Conservation (phyloP, 2,888 invertebrate genomes). For the Tenthredo distinguenda region DNA sequence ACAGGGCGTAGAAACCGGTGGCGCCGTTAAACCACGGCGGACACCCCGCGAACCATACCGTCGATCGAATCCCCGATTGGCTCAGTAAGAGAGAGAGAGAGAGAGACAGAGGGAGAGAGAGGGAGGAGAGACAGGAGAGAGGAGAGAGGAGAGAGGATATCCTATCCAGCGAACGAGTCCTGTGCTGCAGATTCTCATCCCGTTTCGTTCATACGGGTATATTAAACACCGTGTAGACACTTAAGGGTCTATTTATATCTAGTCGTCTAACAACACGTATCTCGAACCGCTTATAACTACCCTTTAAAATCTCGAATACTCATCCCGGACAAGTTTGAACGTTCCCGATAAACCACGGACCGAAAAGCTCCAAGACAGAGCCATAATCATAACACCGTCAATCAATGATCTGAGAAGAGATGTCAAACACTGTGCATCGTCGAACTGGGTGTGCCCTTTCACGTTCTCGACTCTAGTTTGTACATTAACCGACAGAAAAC, state of each 20-base stretch:
- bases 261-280: neutral
- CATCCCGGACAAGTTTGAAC: neutral
- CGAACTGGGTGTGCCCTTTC: neutral
- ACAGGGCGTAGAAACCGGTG: constrained; percentile 66
- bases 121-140: neutral
- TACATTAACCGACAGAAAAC: neutral
- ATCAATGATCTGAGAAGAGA: constrained; percentile 2
- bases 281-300: neutral
- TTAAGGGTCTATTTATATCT: neutral
- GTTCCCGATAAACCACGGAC: neutral
- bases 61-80: constrained; percentile 74
- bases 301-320: neutral
- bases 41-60: constrained; percentile 57
- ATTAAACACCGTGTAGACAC: constrained; percentile 1
- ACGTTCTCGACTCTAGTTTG: neutral
- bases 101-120: constrained; percentile 40
- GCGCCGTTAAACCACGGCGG: constrained; percentile 65
- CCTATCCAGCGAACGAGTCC: neutral
- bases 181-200: constrained; percentile 9
- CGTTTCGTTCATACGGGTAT: neutral
- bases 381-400: constrained; percentile 2
- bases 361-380: neutral
- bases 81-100: constrained; percentile 61
- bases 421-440: neutral
- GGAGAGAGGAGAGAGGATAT: constrained; percentile 23